A percentile compares a stretch with the other conserved stretches of the same genome.
phyloP scores from a whole-genome alignment of 2,888 invertebrate species.

The Eupelmus urozonus region DNA sequence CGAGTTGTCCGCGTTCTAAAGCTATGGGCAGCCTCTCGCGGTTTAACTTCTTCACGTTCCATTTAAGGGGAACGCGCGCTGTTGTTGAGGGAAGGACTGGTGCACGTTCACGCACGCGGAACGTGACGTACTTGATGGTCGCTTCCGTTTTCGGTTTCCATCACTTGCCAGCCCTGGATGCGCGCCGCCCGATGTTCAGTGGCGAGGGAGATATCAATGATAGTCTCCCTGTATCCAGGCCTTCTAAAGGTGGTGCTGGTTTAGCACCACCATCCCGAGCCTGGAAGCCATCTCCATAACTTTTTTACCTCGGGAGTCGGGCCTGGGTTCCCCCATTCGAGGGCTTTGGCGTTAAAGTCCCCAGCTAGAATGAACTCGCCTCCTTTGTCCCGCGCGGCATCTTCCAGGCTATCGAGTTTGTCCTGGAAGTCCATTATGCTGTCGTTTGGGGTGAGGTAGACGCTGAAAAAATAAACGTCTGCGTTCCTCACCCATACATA shows the following conservation, averaged over 20 bases:
- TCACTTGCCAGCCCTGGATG: neutral
- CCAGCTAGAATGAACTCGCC: too few species aligned
- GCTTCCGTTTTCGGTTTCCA: neutral
- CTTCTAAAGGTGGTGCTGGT: neutral
- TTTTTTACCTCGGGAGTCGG: neutral
- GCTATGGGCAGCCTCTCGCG: neutral
- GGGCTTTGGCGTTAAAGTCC: too few species aligned
- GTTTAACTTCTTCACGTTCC: neutral
- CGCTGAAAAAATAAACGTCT: too few species aligned
- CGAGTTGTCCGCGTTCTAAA: neutral
- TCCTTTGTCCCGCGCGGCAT: too few species aligned
- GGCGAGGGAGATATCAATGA: neutral
- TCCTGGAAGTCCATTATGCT: too few species aligned
- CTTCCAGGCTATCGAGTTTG: too few species aligned
- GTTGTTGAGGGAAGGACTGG: neutral
- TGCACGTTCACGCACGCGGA: neutral
- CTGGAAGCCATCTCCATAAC: neutral
- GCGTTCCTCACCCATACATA: too few species aligned
- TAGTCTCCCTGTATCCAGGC: neutral
- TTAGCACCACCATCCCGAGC: neutral
- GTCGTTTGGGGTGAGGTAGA: too few species aligned
- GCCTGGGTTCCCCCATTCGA: too few species aligned
- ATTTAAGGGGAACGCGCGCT: neutral
- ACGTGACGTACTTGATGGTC: constrained; percentile 13
- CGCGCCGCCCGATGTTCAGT: neutral